Conservation (phyloP, 2,797 vertebrate genomes). For the Acomys russatus region DNA sequence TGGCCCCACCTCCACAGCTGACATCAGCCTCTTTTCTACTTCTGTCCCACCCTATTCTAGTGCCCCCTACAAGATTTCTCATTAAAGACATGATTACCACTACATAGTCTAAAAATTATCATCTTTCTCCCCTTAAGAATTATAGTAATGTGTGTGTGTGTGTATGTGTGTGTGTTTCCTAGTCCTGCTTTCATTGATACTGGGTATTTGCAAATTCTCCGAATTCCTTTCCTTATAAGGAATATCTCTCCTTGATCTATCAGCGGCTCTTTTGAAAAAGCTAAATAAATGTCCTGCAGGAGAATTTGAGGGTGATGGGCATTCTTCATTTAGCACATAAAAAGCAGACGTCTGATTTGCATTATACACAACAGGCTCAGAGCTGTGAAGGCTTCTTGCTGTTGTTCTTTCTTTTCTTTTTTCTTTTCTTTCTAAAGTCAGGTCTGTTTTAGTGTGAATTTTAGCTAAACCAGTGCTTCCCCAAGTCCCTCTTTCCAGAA, state of each 20-base stretch:
- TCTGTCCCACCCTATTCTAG: conserved; percentile 64
- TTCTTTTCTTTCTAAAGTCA: conserved; percentile 70
- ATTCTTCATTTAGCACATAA: conserved; percentile 71
- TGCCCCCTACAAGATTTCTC: conserved; percentile 62
- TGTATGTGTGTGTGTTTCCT: conserved; percentile 78
- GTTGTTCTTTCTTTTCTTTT: background rate
- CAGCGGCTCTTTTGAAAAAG: conserved; percentile 88
- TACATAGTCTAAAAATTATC: conserved; percentile 69
- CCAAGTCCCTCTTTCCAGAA: background rate
- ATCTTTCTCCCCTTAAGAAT: conserved; percentile 60
- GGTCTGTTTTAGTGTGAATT: conserved; percentile 60
- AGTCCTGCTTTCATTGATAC: conserved; percentile 82
- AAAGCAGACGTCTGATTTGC: conserved; percentile 84
- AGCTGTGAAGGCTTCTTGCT: background rate
- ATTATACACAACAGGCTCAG: conserved; percentile 71
- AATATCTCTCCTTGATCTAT: conserved; percentile 90
- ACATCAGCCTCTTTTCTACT: conserved; percentile 66
- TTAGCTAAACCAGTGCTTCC: background rate
- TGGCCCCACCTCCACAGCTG: background rate
- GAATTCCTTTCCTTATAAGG: conserved; percentile 94
- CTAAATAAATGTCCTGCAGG: conserved; percentile 86
- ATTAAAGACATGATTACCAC: conserved; percentile 58
- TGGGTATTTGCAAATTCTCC: conserved; percentile 90
- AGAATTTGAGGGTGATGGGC: conserved; percentile 81
- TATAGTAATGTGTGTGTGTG: conserved; percentile 73